Base-by-base conservation (phyloP, 1,140 invertebrate genomes). In the Augochlora pura region DNA sequence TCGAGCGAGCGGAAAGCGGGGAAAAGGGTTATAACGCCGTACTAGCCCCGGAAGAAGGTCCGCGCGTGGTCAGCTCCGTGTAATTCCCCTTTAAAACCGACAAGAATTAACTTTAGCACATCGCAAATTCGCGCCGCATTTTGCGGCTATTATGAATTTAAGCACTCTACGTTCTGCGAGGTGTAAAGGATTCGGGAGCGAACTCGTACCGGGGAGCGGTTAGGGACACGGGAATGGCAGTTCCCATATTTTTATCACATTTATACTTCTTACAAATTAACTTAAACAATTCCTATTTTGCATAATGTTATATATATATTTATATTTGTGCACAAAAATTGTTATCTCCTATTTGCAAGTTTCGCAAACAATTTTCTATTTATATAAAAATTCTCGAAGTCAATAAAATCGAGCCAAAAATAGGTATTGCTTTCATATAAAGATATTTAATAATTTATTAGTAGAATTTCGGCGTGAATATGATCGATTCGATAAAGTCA, bases 111-210 rank as follows among this genome's bases (percentile, higher is more conserved):
- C 85, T 89, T 90, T 80, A 84, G 81, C 81, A 86, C 86, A 83
- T 90, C 88, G 83, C 88, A 90, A 89, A 90, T 91, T 89, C 86
- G 81, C 89, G 84, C 84, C 87, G 83, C 88, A 88, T 89, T 89
- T 86, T 83, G 84, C 81, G 86, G 86, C 87, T 85, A 83, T 89
- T 89, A 88, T 89, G 87, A 89, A 89, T 88, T 88, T 87, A 89
- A 89, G 82, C 88, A 81, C 39, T 72, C 66, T 75, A 65, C 74
- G 59, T 66, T 69, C 52, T 60, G 62, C 27, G 70, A 83, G 84
- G 80, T 86, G 80, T 78, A 85, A 86, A 79, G 85, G 80, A 86
- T 52, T 80, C 79, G 25, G 62, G 49, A 68, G 82, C 67, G 77
- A 81, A 81, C 62, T 80, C 76, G 65, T 49, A 42, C 66, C n/a